Evolutionary conservation across 2,888 invertebrate species (phyloP).

Genomic region (Tolmerus cingulatus): DNA sequence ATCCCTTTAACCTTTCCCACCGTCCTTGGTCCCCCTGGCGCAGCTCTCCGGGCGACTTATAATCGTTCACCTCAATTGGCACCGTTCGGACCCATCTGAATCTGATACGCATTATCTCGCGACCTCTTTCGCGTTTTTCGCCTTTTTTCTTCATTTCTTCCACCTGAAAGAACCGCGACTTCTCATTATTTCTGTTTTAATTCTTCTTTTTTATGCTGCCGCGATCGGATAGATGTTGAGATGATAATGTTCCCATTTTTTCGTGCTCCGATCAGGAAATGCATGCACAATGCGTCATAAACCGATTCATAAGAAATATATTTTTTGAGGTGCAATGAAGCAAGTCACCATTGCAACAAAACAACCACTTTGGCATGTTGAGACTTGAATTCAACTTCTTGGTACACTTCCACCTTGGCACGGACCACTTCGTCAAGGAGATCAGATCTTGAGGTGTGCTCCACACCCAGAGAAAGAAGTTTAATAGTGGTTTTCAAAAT

Average conservation of each 20-base stretch:
- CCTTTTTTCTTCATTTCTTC: background rate
- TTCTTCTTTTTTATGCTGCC: background rate
- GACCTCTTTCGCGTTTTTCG: background rate
- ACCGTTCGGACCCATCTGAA: background rate
- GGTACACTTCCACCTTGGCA: background rate
- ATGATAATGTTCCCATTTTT: background rate
- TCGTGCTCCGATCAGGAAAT: background rate
- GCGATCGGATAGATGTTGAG: background rate
- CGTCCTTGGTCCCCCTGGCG: background rate
- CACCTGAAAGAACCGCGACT: background rate
- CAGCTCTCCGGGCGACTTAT: background rate
- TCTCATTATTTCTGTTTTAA: background rate
- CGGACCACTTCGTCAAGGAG: background rate
- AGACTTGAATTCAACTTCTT: background rate
- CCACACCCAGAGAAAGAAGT: background rate
- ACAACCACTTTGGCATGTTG: background rate
- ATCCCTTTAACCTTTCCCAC: slow-evolving; percentile 34
- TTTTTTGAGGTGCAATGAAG: background rate
- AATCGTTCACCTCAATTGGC: slow-evolving; percentile 24
- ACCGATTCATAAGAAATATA: background rate
- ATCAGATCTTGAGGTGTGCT: background rate
- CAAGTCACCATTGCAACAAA: background rate
- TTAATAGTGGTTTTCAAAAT: background rate
- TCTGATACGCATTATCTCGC: background rate
- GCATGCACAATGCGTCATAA: background rate